These are phyloP conservation scores for Drosophila repletoides DNA, from an alignment of 1,140 invertebrate species.

Conservation along the genomic window DNA sequence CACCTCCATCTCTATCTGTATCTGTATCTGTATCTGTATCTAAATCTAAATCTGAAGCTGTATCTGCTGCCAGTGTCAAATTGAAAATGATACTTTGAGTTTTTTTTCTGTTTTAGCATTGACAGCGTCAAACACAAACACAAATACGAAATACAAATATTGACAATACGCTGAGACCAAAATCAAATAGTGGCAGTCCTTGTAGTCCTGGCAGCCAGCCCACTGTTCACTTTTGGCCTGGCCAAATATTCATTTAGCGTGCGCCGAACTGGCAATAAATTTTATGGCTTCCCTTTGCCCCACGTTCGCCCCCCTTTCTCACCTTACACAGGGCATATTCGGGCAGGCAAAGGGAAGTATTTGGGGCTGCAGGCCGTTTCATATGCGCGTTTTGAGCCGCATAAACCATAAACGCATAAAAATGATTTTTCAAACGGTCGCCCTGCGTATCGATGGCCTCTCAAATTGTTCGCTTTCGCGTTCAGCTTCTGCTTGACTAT, in stretches of 20 bases:
- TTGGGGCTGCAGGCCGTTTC: conserved; percentile 7
- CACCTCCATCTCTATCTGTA: neutral
- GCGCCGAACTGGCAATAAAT: conserved; percentile 70
- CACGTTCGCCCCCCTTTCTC: neutral
- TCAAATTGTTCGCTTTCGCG: conserved; percentile 61
- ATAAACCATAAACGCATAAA: conserved; percentile 69
- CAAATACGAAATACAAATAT: conserved; percentile 62
- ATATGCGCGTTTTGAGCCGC: conserved; percentile 56
- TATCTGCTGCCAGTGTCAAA: conserved; percentile 24
- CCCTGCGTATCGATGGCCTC: conserved; percentile 56
- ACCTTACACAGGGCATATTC: neutral
- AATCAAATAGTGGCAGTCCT: conserved; percentile 59
- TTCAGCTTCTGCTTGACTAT: conserved; percentile 60
- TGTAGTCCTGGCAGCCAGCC: neutral
- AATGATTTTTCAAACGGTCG: conserved; percentile 44
- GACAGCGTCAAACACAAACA: conserved; percentile 61
- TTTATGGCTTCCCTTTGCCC: conserved; percentile 41
- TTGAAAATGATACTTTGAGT: conserved; percentile 69
- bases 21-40: neutral
- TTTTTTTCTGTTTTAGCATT: conserved; percentile 33
- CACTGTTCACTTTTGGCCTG: neutral
- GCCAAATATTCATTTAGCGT: conserved; percentile 75
- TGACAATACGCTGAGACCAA: conserved; percentile 74
- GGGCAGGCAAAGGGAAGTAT: neutral
- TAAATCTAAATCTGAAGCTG: neutral